Evolutionary conservation across 1,140 invertebrate genomes (phyloP).

Genomic region (Apocrypta bakeri): DNA sequence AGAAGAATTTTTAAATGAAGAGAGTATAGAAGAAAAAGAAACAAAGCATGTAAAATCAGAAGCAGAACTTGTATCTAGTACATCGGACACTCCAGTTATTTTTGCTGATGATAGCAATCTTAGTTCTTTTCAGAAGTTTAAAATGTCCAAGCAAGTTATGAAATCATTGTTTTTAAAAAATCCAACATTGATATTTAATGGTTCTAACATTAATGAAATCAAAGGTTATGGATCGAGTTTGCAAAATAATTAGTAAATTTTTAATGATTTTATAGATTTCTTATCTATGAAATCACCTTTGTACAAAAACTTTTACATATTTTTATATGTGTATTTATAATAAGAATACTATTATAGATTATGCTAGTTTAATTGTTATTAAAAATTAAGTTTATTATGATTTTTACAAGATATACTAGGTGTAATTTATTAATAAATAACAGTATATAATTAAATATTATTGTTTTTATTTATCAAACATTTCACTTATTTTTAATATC

Average conservation of each 20-base stretch:
- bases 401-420: background rate
- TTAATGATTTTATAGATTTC: slow-evolving; percentile 2
- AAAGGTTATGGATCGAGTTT: slow-evolving; percentile 63
- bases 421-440: background rate
- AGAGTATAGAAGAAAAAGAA: slow-evolving; percentile 15
- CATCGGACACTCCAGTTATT: background rate
- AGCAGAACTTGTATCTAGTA: background rate
- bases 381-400: background rate
- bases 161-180: slow-evolving; percentile 61
- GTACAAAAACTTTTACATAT: background rate
- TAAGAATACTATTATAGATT: background rate
- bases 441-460: background rate
- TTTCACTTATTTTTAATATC: too few species aligned
- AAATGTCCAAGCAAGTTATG: slow-evolving; percentile 61
- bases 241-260: slow-evolving; percentile 14
- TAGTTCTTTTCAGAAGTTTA: slow-evolving; percentile 43
- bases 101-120: background rate
- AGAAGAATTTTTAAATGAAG: slow-evolving; percentile 43
- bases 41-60: background rate
- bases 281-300: background rate
- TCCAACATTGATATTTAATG: slow-evolving; percentile 61
- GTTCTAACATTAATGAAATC: slow-evolving; percentile 68
- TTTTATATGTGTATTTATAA: background rate
- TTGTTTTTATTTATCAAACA: background rate
- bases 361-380: slow-evolving; percentile 11